Conservation (phyloP, 1,140 invertebrate species). For the Megalonaias nervosa region DNA sequence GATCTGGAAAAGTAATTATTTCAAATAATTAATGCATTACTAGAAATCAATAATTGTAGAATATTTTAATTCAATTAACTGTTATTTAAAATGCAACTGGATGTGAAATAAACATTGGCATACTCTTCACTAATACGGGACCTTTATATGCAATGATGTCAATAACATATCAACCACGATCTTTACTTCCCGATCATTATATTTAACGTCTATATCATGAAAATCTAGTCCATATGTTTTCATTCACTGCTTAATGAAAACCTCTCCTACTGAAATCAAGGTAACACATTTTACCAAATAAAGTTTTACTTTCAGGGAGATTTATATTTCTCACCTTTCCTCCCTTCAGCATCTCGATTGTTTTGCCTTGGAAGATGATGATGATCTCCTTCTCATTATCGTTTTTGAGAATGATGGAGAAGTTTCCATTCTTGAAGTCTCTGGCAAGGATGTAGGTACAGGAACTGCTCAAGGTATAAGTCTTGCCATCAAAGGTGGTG, state of each 20-base stretch:
- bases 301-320: neutral
- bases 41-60: no score
- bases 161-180: no score
- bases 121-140: no score
- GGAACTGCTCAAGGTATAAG: constrained; percentile 83
- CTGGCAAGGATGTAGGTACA: constrained; percentile 88
- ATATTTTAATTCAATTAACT: no score
- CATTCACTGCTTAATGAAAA: no score
- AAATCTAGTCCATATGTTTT: no score
- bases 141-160: no score
- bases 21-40: neutral
- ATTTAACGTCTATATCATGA: no score
- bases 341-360: constrained; percentile 64
- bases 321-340: constrained; percentile 37
- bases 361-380: constrained; percentile 60
- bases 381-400: constrained; percentile 40
- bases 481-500: constrained; percentile 88
- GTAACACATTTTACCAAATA: neutral
- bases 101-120: no score
- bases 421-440: constrained; percentile 80
- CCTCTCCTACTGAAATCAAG: no score
- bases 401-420: constrained; percentile 72
- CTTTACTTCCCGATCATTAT: no score
- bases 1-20: constrained; percentile 66
- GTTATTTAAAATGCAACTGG: no score